Conservation (phyloP, 2,113 vertebrate genomes). For the Hirundichthys speculiger region DNA sequence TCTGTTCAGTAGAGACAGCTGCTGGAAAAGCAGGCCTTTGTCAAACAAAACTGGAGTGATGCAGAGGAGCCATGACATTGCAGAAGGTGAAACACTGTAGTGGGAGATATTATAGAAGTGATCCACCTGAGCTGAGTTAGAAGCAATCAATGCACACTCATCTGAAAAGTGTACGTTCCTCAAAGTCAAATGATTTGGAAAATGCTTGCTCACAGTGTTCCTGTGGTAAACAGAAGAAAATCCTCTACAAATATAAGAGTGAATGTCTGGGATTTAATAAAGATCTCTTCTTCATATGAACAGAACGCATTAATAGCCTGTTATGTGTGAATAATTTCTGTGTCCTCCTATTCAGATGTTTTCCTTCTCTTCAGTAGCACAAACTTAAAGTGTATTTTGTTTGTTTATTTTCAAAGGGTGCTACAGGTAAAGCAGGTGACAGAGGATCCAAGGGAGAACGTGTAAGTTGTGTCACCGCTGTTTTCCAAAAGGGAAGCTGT, state of each 20-base stretch:
- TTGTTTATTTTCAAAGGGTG: conserved; percentile 82
- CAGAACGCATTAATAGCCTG: conserved; percentile 5
- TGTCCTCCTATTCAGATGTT: neutral
- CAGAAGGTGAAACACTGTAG: conserved; percentile 71
- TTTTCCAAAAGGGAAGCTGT: conserved; percentile 23
- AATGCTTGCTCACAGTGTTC: conserved; percentile 2
- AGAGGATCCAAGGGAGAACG: conserved; percentile 98
- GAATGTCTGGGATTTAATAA: conserved; percentile 2
- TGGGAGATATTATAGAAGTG: conserved; percentile 53
- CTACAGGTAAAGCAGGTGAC: conserved; percentile 88
- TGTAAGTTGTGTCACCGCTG: conserved; percentile 76
- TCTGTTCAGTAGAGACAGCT: conserved; percentile 59
- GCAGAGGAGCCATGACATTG: conserved; percentile 69
- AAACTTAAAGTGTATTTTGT: conserved; percentile 16
- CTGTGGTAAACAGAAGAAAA: conserved; percentile 6
- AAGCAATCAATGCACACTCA: conserved; percentile 59
- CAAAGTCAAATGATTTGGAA: conserved; percentile 48
- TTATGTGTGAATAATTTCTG: neutral
- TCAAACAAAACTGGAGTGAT: conserved; percentile 49
- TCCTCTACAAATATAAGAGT: conserved; percentile 15
- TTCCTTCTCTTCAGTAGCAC: neutral
- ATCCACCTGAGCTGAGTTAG: conserved; percentile 51
- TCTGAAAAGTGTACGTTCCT: conserved; percentile 47
- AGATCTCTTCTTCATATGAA: neutral
- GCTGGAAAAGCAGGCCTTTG: conserved; percentile 43